Evolutionary conservation across 2,888 invertebrate genomes (phyloP), one percentile per base, ranked within the genome.

Genomic region (Drosophila suboccidentalis): DNA sequence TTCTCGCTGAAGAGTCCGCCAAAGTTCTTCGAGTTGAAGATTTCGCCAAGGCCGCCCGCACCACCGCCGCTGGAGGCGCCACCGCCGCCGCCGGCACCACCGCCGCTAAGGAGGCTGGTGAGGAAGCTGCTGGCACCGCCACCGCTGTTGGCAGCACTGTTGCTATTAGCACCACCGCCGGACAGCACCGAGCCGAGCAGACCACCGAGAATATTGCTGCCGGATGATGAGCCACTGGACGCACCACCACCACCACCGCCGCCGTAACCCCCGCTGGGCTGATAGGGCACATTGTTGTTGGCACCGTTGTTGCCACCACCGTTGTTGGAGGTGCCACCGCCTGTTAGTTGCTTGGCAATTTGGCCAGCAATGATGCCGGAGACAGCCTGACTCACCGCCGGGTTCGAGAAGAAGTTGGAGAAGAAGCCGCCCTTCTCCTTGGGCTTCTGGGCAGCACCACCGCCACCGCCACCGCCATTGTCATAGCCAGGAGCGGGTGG

Each of bases 1-100:
- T 92, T 92, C 78, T 93, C 93, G 60, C 90, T 92, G 70, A 93
- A 93, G n/a, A 93, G 83, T 0, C 93, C 92, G 11, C 92, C 91
- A 38, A 92, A 89, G 71, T 91, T 90, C 59, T 91, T 90, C 1
- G 92, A 92, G 61, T 79, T 87, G 49, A 92, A 90, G 62, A 92
- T 86, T 32, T 92, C 92, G 46, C 91, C 71, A 0, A 92, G 71
- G 34, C 90, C 80, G 36, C 80, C 63, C 17, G 80, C 72, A 8
- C 86, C 63, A 17, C 80, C 72, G 8, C 86, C 59, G 44, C 79
- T 26, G 6, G 46, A 9, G 46, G 46, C 59, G 22, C 87, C 78
- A 8, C 80, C 53, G 9, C 70, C 71, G 6, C 71, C 75, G 17
- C 83, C 77, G n/a, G 81, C 79, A 15, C 82, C 79, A 8, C 22